Percentiles rank a stretch among this genome's conserved stretches.
These are phyloP conservation scores for Cyphomyrmex costatus DNA, from an alignment of 1,140 invertebrate species.

Conservation along the genomic window DNA sequence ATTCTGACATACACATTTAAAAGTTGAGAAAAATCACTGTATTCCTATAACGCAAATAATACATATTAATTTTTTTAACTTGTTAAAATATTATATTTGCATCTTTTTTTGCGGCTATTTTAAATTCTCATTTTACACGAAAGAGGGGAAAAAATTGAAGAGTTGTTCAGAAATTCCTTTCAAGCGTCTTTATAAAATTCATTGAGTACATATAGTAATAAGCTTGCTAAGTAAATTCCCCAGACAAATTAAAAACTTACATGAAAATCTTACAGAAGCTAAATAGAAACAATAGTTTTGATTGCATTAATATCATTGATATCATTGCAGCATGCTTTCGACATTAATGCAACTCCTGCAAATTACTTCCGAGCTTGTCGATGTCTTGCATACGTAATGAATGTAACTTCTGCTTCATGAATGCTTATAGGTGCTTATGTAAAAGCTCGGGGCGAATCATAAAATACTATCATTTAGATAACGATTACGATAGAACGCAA, in stretches of 20 bases:
- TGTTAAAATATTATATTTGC: not conserved
- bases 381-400: not conserved
- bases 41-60: not conserved
- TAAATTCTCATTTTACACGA: not conserved
- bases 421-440: not conserved
- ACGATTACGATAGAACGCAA: not conserved
- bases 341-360: not conserved
- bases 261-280: not conserved
- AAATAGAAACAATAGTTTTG: not conserved
- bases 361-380: not conserved
- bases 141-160: not conserved
- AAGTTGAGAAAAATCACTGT: not conserved
- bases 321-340: not conserved
- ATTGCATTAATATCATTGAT: not conserved
- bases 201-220: not conserved
- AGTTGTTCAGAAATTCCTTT: not conserved
- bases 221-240: not conserved
- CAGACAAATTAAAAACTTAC: not conserved
- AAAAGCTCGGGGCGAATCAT: not conserved
- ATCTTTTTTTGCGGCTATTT: not conserved
- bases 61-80: not conserved
- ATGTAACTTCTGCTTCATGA: not conserved
- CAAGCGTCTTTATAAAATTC: not conserved
- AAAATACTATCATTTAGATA: conserved; percentile 2
- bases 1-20: not conserved